Base-by-base conservation (phyloP, 1,140 invertebrate species). In the Formica exsecta region DNA sequence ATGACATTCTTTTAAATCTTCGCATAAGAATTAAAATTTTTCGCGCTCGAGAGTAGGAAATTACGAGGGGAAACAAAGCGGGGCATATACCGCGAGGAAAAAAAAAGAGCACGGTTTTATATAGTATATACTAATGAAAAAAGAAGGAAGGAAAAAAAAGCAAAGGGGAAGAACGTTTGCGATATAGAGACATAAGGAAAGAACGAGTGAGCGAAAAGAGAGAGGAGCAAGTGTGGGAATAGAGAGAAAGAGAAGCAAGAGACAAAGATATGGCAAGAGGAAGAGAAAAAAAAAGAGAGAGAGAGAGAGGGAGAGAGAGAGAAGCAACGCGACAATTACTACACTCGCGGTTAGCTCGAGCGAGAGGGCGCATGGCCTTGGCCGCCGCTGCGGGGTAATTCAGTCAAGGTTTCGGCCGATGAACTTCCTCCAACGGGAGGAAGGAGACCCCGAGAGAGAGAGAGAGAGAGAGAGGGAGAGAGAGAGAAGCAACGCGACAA, bases 331-430 rank as follows among this genome's bases (percentile, higher is more conserved):
- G 86, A 91, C 48, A 65, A 76, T 68, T 84, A 77, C 41, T 73
- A 88, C 70, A 57, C 74, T 74, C 59, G 87, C 89, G 90, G 91
- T 91, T 92, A 89, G 91, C 88, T 88, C 75, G 81, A 89, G 90
- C 86, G 89, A 91, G 93, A 92, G 92, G 91, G 92, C 90, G 92
- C 93, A 93, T 95, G 95, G 96, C 96, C 96, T 96, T 96, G 96
- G 96, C 96, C 96, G 95, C 94, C 93, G 95, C 93, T 94, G 95
- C 94, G 96, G 96, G 96, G 96, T 96, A 96, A 96, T 96, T 96
- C 96, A 96, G 96, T 96, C 96, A 96, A 96, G 96, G 96, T 96
- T 96, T 96, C 95, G 96, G 95, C 93, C 96, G 95, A 96, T 96
- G 96, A 96, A 96, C 96, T 96, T 95, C 92, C 91, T 92, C 88